Evolutionary conservation across 2,113 vertebrate species (phyloP).

Genomic region (Myocastor coypus): DNA sequence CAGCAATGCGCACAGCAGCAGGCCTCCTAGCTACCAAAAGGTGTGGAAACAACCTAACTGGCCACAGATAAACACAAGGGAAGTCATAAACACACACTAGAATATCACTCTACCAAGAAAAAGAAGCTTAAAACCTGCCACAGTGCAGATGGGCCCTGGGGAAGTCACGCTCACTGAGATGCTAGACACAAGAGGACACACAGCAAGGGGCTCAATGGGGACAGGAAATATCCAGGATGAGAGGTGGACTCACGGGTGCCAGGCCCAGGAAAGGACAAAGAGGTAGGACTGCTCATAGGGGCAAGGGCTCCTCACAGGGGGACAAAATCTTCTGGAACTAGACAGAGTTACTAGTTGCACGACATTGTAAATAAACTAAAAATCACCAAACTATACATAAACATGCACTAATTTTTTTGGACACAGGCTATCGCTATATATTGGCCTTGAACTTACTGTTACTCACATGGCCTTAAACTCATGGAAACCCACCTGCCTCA

Average conservation of each 20-base stretch:
- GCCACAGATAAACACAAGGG: not conserved
- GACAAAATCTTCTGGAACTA: not conserved
- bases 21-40: not conserved
- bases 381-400: not conserved
- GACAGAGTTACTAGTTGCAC: not conserved
- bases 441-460: not conserved
- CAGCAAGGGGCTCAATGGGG: fast-evolving
- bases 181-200: not conserved
- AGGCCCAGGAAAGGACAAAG: not conserved
- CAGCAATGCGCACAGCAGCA: not conserved
- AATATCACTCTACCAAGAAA: not conserved
- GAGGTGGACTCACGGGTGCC: not conserved
- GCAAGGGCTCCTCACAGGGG: too few species aligned
- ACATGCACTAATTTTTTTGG: not conserved
- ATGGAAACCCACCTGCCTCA: not conserved
- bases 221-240: not conserved
- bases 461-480: not conserved
- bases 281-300: too few species aligned
- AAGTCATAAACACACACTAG: not conserved
- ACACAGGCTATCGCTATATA: not conserved
- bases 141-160: not conserved
- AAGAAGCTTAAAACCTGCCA: not conserved
- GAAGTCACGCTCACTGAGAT: not conserved
- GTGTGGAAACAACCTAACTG: not conserved
- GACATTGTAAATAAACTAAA: not conserved